phyloP scores from a whole-genome alignment of 2,888 invertebrate genomes.

The Hedychridium roseum region DNA sequence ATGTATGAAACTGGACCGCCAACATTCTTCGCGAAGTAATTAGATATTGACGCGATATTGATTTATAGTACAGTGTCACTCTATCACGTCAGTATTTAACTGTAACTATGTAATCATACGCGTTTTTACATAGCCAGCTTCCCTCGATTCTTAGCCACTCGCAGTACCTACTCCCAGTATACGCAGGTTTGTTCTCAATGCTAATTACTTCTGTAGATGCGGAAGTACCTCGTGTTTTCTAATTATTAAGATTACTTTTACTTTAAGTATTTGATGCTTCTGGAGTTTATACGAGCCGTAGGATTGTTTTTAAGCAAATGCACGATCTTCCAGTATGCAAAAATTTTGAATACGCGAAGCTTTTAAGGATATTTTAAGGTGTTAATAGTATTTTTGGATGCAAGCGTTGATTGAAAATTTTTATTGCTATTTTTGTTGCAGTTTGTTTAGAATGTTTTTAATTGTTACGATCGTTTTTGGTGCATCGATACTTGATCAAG shows the following conservation, averaged over 20 bases:
- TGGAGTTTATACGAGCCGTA: background rate
- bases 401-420: no score
- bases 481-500: no score
- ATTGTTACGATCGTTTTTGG: constrained; percentile 23
- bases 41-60: constrained; percentile 36
- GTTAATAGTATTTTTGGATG: constrained; percentile 25
- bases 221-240: no score
- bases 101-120: constrained; percentile 39
- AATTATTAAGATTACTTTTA: background rate
- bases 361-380: no score
- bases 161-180: constrained; percentile 27
- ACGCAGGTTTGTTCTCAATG: constrained; percentile 42
- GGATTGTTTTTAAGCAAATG: constrained; percentile 9
- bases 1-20: constrained; percentile 16
- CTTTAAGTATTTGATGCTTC: no score
- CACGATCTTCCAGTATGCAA: constrained; percentile 12
- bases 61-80: constrained; percentile 14
- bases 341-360: background rate
- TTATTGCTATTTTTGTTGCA: no score
- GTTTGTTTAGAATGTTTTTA: constrained; percentile 8
- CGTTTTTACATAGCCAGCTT: constrained; percentile 47
- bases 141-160: constrained; percentile 33
- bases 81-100: constrained; percentile 39
- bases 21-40: constrained; percentile 29
- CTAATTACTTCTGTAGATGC: constrained; percentile 15